A percentile compares a stretch with the other conserved stretches of the same genome.
phyloP scores from a whole-genome alignment of 2,888 invertebrate species.

The Leucophenga montana region DNA sequence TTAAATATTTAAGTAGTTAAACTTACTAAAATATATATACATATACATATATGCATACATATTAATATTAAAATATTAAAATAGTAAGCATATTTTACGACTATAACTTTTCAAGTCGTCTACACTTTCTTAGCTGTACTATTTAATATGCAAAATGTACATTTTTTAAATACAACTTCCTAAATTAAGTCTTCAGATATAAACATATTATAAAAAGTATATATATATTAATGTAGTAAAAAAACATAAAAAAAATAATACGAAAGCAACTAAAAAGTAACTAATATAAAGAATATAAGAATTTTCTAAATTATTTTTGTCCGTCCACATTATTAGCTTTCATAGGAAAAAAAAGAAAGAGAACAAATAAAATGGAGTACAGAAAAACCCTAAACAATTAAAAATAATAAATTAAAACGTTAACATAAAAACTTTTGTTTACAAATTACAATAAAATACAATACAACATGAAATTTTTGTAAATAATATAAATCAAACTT shows the following conservation, averaged over 20 bases:
- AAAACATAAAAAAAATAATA: slow-evolving; percentile 35
- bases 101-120: no score
- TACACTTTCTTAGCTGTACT: slow-evolving; percentile 16
- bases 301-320: slow-evolving; percentile 72
- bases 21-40: slow-evolving; percentile 16
- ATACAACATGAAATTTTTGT: slow-evolving; percentile 2
- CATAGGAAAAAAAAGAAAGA: slow-evolving; percentile 58
- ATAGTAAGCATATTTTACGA: no score
- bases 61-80: no score
- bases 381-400: slow-evolving; percentile 29
- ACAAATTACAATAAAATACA: slow-evolving; percentile 14
- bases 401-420: slow-evolving; percentile 39
- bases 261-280: slow-evolving; percentile 26
- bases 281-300: slow-evolving; percentile 33
- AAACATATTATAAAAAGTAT: slow-evolving; percentile 23
- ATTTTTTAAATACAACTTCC: slow-evolving; percentile 29
- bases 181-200: slow-evolving; percentile 37
- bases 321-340: slow-evolving; percentile 74
- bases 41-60: no score
- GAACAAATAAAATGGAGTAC: slow-evolving; percentile 44
- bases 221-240: slow-evolving; percentile 41
- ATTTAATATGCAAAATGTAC: slow-evolving; percentile 31
- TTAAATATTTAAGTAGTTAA: slow-evolving; percentile 21
- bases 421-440: slow-evolving; percentile 21
- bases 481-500: slow-evolving; percentile 17